Evolutionary conservation across 2,113 vertebrate species (phyloP), one percentile per base, ranked within the genome.

Genomic region (Uria lomvia): DNA sequence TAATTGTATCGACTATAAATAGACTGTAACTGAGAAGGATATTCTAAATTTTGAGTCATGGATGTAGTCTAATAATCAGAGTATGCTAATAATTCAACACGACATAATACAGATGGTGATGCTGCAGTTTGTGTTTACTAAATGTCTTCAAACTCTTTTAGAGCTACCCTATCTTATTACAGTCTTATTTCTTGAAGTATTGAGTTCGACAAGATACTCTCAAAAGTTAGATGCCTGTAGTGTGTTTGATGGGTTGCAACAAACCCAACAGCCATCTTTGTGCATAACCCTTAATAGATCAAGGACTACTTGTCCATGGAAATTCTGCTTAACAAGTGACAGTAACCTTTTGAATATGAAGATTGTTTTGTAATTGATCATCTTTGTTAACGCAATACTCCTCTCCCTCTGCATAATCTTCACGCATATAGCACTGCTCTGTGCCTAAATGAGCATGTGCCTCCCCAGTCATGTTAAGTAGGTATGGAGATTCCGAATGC

Each of bases 401-500:
- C 8, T 58, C 23, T 84, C 49, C 65, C 90, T 23, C 17, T 53
- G 3, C 11, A 4, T 32, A 15, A 19, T 3, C 11, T 13, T 80
- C 30, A 29, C 1, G 1, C 14, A 4, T 22, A 4, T 3, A 23
- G 6, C 0, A 0, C 27, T 38, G 10, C 15, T 6, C 52, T 45
- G 22, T 75, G 18, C 15, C 36, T 42, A 36, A 56, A 42, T 52
- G 9, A 32, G 22, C 1, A 0, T 58, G 40, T 59, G 15, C 26
- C 18, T 88, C 8, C 36, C 5, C 18, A 34, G 3, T 38, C 15
- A 6, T 32, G 4, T 52, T 70, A 60, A 40, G 20, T 36, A 77
- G 29, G 23, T 32, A 9, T 27, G 29, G 62, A 78, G 24, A 15
- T 42, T 71, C 45, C 30, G 30, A 62, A 45, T 53, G 13, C 5